phyloP scores from a whole-genome alignment of 2,888 invertebrate genomes.

The Eristalinus aeneus region DNA sequence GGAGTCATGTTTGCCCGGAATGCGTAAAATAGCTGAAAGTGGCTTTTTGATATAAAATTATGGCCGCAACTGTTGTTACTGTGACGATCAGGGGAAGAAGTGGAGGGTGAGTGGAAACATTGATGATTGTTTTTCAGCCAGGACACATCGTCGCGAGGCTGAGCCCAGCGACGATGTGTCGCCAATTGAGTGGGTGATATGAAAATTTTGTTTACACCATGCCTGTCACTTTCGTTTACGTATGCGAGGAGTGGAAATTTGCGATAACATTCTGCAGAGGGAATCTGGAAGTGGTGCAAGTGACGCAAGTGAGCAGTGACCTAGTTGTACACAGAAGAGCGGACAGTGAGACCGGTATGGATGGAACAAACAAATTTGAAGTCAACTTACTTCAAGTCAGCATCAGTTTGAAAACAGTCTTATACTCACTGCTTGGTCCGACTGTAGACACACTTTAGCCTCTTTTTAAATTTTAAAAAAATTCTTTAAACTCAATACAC shows the following conservation, averaged over 20 bases:
- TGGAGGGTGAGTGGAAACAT: too few relatives aligned
- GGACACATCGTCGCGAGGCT: not conserved
- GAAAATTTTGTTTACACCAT: not conserved
- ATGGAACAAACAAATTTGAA: too few relatives aligned
- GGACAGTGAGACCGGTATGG: too few relatives aligned
- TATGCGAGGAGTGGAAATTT: not conserved
- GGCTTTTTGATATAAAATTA: not conserved
- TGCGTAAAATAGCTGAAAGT: slow-evolving; percentile 4
- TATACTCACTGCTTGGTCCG: too few relatives aligned
- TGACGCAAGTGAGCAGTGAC: not conserved
- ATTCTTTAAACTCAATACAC: too few relatives aligned
- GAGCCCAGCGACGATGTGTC: not conserved
- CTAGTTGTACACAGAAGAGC: not conserved
- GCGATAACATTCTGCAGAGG: not conserved
- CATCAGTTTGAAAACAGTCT: too few relatives aligned
- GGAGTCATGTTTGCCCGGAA: not conserved
- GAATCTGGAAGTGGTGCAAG: not conserved
- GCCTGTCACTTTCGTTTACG: not conserved
- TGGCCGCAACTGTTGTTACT: not conserved
- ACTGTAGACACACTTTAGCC: too few relatives aligned
- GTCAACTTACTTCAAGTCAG: too few relatives aligned
- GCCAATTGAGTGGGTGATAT: not conserved
- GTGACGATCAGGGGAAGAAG: too few relatives aligned
- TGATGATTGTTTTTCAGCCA: not conserved
- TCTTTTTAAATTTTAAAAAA: too few relatives aligned